Evolutionary conservation across 2,113 vertebrate species (phyloP).

Genomic region (Neogobius melanostomus): DNA sequence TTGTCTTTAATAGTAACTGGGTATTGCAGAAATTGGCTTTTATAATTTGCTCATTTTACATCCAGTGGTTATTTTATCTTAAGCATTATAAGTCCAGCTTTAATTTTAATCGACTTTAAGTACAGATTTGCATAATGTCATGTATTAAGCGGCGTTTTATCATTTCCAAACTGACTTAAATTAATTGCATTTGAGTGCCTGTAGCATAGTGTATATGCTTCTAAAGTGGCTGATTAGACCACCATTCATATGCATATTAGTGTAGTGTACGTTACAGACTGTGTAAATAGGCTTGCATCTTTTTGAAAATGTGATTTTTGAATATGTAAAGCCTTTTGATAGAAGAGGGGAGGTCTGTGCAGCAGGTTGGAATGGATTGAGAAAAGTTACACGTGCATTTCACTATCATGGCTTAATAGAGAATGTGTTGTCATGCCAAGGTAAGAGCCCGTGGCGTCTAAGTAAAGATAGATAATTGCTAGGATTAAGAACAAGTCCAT

Average conservation of each 20-base stretch:
- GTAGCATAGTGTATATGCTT: neutral
- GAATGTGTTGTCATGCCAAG: too few species aligned
- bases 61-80: neutral
- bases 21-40: neutral
- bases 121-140: slow-evolving; percentile 3
- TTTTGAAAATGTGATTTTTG: too few species aligned
- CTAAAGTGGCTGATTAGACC: neutral
- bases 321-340: too few species aligned
- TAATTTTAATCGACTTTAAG: neutral
- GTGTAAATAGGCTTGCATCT: neutral
- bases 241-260: neutral
- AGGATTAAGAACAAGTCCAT: too few species aligned
- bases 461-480: too few species aligned
- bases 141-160: neutral
- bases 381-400: too few species aligned
- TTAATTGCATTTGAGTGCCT: neutral
- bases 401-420: too few species aligned
- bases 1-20: neutral
- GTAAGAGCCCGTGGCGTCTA: too few species aligned
- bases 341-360: too few species aligned
- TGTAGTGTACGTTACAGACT: neutral
- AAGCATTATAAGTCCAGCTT: neutral
- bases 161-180: neutral
- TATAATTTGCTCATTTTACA: neutral
- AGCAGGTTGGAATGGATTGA: too few species aligned